phyloP scores from a whole-genome alignment of 2,888 invertebrate genomes.

The Phortica magna region DNA sequence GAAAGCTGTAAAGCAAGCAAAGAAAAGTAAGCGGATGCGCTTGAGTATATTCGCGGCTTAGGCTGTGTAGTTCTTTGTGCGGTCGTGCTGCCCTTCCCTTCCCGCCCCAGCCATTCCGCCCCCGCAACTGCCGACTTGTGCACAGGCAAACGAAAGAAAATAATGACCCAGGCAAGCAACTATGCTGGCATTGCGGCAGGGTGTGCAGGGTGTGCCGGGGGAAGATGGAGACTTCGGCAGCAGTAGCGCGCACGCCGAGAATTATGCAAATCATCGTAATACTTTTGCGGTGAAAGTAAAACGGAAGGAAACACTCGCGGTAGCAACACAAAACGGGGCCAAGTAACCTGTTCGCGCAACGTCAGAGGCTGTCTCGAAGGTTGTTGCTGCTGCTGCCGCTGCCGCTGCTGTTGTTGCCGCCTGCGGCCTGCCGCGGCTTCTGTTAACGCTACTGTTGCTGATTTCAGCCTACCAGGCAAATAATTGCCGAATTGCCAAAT shows the following conservation, averaged over 20 bases:
- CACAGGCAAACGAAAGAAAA: conserved; percentile 13
- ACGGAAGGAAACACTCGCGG: conserved; percentile 58
- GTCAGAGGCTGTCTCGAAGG: conserved; percentile 8
- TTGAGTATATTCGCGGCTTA: not conserved
- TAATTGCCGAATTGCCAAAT: conserved; percentile 70
- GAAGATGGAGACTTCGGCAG: not conserved
- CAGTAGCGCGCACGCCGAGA: conserved; percentile 56
- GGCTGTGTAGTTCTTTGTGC: not conserved
- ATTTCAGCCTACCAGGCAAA: conserved; percentile 56
- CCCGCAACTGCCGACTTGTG: not conserved
- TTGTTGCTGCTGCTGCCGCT: conserved; percentile 46
- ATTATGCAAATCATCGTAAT: conserved; percentile 76
- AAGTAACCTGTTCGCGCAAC: conserved; percentile 16
- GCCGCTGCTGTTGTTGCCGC: conserved; percentile 35
- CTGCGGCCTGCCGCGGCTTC: conserved; percentile 36
- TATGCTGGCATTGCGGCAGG: conserved; percentile 31
- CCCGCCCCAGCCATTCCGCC: not conserved
- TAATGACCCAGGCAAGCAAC: conserved; percentile 51
- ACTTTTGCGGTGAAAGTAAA: conserved; percentile 61
- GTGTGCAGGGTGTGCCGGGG: not conserved
- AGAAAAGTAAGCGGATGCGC: not conserved
- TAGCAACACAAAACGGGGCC: conserved; percentile 37
- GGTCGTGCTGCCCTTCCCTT: too few relatives aligned
- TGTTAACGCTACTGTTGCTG: conserved; percentile 47
- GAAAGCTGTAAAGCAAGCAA: not conserved